phyloP scores from a whole-genome alignment of 2,113 vertebrate species.

The Agapornis roseicollis region DNA sequence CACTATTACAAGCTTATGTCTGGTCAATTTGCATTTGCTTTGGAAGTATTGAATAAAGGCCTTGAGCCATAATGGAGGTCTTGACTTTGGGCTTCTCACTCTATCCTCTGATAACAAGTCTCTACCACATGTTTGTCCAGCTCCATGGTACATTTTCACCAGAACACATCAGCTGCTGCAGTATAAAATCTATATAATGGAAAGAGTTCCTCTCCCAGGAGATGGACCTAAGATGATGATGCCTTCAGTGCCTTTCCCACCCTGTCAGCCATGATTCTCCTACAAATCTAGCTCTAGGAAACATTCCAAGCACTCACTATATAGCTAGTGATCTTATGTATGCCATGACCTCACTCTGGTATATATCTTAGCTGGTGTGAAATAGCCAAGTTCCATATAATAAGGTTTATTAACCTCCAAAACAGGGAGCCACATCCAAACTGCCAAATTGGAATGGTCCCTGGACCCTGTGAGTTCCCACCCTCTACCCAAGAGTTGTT shows the following conservation, averaged over 20 bases:
- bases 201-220: not conserved
- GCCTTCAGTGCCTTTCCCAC: not conserved
- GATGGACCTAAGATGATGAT: not conserved
- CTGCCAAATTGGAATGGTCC: not conserved
- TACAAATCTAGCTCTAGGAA: not conserved
- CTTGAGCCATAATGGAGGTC: accelerated
- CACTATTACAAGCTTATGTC: not conserved
- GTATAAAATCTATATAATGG: not conserved
- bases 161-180: not conserved
- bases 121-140: not conserved
- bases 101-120: not conserved
- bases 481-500: not conserved
- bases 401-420: not conserved
- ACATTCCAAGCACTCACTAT: not conserved
- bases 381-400: not conserved
- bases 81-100: not conserved
- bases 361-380: not conserved
- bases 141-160: not conserved
- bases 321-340: not conserved
- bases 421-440: not conserved
- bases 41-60: not conserved
- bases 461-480: not conserved
- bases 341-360: not conserved
- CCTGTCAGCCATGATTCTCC: not conserved
- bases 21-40: not conserved